Evolutionary conservation across 2,113 vertebrate species (phyloP).

Genomic region (Ageneiosus marmoratus): DNA sequence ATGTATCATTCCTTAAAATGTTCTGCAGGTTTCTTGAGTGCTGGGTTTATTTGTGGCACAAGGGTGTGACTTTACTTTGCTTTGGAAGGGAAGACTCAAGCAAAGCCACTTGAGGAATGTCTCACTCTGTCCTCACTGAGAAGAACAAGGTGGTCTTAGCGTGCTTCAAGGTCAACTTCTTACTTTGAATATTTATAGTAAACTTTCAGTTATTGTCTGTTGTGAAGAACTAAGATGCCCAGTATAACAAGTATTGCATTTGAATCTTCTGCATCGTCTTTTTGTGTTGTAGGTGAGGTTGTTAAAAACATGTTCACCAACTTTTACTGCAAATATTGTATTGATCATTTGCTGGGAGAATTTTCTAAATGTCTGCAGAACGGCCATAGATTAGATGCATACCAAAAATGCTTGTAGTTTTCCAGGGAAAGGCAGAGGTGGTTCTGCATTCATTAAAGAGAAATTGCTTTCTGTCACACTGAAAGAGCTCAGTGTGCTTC

Average conservation of each 20-base stretch:
- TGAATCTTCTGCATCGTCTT: not conserved
- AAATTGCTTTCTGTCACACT: not conserved
- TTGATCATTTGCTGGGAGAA: not conserved
- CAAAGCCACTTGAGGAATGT: constrained; percentile 53
- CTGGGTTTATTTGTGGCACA: constrained; percentile 62
- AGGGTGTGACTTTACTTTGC: constrained; percentile 62
- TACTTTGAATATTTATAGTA: not conserved
- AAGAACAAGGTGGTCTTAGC: constrained; percentile 49
- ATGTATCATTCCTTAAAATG: constrained; percentile 64
- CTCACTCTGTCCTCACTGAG: constrained; percentile 41
- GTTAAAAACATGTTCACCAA: constrained; percentile 23
- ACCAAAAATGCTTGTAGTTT: constrained; percentile 60
- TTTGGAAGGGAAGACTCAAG: constrained; percentile 32
- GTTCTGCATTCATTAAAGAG: constrained; percentile 14
- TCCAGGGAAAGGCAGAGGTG: constrained; percentile 45
- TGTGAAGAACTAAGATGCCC: not conserved
- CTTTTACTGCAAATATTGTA: not conserved
- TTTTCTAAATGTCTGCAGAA: constrained; percentile 20
- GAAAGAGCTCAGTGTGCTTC: not conserved
- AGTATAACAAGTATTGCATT: not conserved
- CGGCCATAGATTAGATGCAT: constrained; percentile 48
- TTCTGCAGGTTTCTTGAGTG: constrained; percentile 56
- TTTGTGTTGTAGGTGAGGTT: constrained; percentile 36
- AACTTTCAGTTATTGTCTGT: not conserved
- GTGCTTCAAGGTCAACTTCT: constrained; percentile 37